Evolutionary conservation across 2,797 vertebrate species (phyloP).

Genomic region (Myotis findleyi): DNA sequence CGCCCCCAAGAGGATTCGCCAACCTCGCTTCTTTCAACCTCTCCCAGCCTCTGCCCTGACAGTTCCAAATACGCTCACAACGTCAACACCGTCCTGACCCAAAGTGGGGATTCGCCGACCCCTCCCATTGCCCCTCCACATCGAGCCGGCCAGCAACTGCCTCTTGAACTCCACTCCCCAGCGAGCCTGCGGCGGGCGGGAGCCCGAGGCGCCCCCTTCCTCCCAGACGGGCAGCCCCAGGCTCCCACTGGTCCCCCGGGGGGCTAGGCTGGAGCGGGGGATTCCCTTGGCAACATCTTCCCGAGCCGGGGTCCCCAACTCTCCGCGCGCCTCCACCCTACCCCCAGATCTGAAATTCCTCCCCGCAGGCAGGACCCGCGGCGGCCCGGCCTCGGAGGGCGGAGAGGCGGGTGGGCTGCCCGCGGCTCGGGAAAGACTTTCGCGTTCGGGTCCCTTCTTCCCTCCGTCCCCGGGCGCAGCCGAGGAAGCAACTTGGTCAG

Average conservation of each 20-base stretch:
- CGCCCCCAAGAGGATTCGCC: background rate
- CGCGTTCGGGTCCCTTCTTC: background rate
- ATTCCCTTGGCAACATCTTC: background rate
- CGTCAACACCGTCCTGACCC: constrained; percentile 26
- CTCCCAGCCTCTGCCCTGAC: background rate
- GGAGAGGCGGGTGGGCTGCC: background rate
- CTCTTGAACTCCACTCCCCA: constrained; percentile 8
- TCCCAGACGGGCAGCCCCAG: background rate
- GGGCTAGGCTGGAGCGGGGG: background rate
- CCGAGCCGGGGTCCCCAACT: background rate
- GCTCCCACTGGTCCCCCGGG: background rate
- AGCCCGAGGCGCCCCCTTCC: background rate
- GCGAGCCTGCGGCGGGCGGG: background rate
- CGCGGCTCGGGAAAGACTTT: background rate
- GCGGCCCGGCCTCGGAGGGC: background rate
- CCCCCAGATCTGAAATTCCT: background rate
- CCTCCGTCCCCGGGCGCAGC: constrained; percentile 68
- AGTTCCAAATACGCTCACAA: background rate
- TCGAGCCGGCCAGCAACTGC: background rate
- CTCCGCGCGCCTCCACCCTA: background rate
- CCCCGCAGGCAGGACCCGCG: background rate
- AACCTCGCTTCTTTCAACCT: background rate
- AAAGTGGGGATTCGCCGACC: background rate
- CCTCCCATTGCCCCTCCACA: background rate
- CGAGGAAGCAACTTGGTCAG: constrained; percentile 75